phyloP scores from a whole-genome alignment of 2,113 vertebrate species.

The Sylvietta virens region DNA sequence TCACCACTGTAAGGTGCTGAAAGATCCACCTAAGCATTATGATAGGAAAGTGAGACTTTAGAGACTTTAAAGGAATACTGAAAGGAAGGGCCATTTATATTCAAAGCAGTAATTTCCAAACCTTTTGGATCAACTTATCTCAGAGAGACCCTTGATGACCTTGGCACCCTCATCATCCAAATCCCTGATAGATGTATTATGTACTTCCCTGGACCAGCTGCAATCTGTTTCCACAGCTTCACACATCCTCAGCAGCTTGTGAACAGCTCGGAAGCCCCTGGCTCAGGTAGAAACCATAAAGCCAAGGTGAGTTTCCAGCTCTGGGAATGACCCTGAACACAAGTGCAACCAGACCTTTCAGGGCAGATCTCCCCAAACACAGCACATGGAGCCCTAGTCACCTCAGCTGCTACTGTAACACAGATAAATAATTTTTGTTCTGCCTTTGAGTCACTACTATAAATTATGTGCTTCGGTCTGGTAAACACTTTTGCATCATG shows the following conservation, averaged over 20 bases:
- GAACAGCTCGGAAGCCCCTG: neutral
- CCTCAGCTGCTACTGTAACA: neutral
- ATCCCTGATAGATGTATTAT: neutral
- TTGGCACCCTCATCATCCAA: neutral
- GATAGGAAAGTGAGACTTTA: neutral
- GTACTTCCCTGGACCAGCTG: neutral
- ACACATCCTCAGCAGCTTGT: neutral
- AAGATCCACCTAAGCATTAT: neutral
- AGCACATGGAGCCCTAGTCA: fast-evolving
- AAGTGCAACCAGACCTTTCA: neutral
- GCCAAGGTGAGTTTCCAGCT: neutral
- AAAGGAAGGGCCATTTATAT: neutral
- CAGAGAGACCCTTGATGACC: neutral
- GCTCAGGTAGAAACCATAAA: neutral
- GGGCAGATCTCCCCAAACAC: neutral
- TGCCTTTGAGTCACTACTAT: constrained; percentile 37
- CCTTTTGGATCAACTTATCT: neutral
- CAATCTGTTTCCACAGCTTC: neutral
- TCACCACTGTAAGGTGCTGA: neutral
- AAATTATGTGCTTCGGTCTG: constrained; percentile 21
- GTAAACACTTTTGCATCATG: constrained; percentile 51
- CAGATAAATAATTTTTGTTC: constrained; percentile 16
- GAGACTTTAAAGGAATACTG: neutral
- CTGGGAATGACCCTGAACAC: neutral
- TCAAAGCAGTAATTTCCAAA: neutral